Conservation (phyloP, 2,113 vertebrate genomes). For the Vulpes ferrilata region DNA sequence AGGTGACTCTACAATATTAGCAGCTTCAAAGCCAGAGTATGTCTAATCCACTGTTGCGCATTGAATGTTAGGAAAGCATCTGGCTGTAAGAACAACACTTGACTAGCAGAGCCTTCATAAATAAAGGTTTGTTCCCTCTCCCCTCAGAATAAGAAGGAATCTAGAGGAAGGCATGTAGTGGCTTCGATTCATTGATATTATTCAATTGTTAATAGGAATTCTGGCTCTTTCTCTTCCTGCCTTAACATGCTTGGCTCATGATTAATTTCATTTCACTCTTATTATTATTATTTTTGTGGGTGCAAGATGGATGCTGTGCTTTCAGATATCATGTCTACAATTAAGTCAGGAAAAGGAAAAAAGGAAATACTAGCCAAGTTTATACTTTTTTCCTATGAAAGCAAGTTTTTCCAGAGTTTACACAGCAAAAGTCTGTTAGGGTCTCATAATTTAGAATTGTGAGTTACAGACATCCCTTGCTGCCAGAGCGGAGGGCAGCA, state of each 20-base stretch:
- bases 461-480: background rate
- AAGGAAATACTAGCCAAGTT: background rate
- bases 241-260: background rate
- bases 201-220: background rate
- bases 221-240: background rate
- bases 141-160: background rate
- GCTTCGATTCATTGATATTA: background rate
- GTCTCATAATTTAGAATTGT: constrained; percentile 15
- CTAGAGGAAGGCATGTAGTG: background rate
- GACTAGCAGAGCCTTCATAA: background rate
- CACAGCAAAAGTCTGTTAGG: background rate
- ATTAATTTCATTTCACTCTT: background rate
- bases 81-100: background rate
- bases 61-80: background rate
- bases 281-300: background rate
- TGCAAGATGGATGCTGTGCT: background rate
- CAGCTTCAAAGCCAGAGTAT: background rate
- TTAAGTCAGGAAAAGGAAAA: background rate
- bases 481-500: background rate
- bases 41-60: background rate
- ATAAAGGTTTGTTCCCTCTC: background rate
- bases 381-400: background rate
- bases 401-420: background rate
- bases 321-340: background rate
- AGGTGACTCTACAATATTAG: background rate